Evolutionary conservation across 2,888 invertebrate species (phyloP), one percentile per base, ranked within the genome.

Genomic region (Corbicula japonica): DNA sequence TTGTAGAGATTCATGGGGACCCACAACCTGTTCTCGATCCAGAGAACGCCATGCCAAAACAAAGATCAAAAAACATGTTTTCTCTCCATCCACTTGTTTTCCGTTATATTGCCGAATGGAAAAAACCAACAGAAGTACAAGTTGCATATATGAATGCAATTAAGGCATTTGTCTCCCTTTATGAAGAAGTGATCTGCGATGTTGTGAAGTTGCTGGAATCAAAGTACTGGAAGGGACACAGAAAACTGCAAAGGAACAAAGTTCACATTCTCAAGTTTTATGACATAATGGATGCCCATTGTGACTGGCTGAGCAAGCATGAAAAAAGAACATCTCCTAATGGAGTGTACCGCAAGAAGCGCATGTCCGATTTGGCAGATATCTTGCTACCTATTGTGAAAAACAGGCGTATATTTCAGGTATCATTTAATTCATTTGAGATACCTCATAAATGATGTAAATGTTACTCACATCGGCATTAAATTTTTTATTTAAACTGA

Each of bases 71-170:
- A 35, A 30, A 44, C 12, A 21, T 30, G 4, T 77, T 62, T 58
- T 72, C 72, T n/a, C 69, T 83, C 2, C 83, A 83, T 38, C 80
- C 83, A 10, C 44, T 83, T n/a, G 83, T 80, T 0, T 76, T 65
- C 48, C 60, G 73, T 1, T 83, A 69, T 46, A 12, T 80, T 23
- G 44, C 69, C 1, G 83, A 83, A 68, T 60, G 69, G 69, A 77
- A 68, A 30, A 69, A 52, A n/a, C 44, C 52, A 10, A 30, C 4
- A n/a, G 38, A 50, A 1, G 28, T 80, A 3, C 3, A 54, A 21
- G 23, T 32, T 3, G 38, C 38, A 21, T 66, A 63, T 26, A 26
- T 32, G 21, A 28, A 50, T 35, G 79, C 83, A 12, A 32, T 54
- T 4, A 63, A 54, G 28, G 63, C 58, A 23, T 83, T 83, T 66